Base-by-base conservation (phyloP, 2,888 invertebrate species). In the Tetranychus piercei region DNA sequence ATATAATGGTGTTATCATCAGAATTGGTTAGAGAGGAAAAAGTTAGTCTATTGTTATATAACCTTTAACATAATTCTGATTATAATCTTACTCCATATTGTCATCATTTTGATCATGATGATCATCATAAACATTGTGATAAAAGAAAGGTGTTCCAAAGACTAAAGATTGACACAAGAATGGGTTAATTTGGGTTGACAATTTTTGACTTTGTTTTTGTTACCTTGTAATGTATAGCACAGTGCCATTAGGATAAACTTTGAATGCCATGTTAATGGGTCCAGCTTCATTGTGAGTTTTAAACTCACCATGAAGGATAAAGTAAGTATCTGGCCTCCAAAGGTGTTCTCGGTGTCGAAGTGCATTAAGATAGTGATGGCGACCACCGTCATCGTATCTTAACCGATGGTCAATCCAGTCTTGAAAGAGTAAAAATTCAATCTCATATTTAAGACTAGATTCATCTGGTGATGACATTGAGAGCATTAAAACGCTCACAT, bases 401-500 rank as follows among this genome's bases (percentile, higher is more conserved):
- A 94, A 85, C 78, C 94, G 88, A 70, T 91, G 91, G 83, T 94
- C 94, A 84, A 88, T 89, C 94, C 94, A 94, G 85, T 91, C 91
- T 83, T 93, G 92, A 83, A 93, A 91, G 80, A 94, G 87, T 79
- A 94, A 86, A 84, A 94, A 93, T 84, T 94, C 94, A 82, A 94
- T 92, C 85, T 94, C 93, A 86, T 94, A 94, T 90, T 93, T 94
- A 89, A 94, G 87, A 86, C 93, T 93, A 82, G 93, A 93, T 85
- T 94, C 94, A 85, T 94, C 94, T 79, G 94, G 94, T 80, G 94
- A 94, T 81, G 93, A 92, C 85, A 94, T 88, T 85, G 92, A 93
- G 82, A 94, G 88, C 81, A 94, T 88, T 83, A 93, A 87, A 80
- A 94, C 93, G 85, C 92, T 93, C 83, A 94, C 92, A 85, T 93